Base-by-base conservation (phyloP, 2,113 vertebrate species). In the Craseonycteris thonglongyai region DNA sequence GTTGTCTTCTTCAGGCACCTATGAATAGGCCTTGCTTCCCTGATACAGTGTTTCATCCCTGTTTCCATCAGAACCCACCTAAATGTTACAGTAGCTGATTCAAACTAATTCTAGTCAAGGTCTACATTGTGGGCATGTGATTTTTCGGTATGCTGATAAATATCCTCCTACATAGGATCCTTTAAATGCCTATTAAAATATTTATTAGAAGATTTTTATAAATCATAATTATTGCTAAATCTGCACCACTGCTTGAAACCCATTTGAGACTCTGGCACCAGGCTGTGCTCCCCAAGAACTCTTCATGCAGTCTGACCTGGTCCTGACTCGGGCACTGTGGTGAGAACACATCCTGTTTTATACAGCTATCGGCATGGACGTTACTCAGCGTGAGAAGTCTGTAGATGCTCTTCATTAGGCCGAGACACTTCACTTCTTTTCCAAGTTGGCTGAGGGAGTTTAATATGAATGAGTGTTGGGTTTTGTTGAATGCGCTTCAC, bases 161-260 rank as follows among this genome's bases (percentile, higher is more conserved):
- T 75, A 75, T 38, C 38, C 21, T 72, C 42, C 66, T 30, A 75
- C 2, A 6, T 54, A n/a, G 69, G 18, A 68, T 6, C 59, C 79
- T 72, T 93, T 56, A 78, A 69, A 90, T 58, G 72, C 63, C 33
- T 51, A 71, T 86, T 74, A 93, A 86, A 81, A 90, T 72, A 65
- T 63, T 35, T 90, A 93, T 61, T 56, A 88, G 51, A 82, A 91
- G 51, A 63, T 91, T 42, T 93, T 76, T 19, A 19, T 69, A 69
- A 76, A 28, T 87, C 45, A 21, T 45, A 80, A 66, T 51, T 68
- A 61, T 75, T 45, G 33, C 88, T 88, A 93, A 81, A 81, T 56
- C 75, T 75, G 26, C 0, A 63, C 19, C 56, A 19, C 38, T 92
- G n/a, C 71, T 71, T 83, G 78, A 95, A 80, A 93, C 56, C 22